Evolutionary conservation across 2,797 vertebrate species (phyloP).

Genomic region (Philypnodon macrostomus): DNA sequence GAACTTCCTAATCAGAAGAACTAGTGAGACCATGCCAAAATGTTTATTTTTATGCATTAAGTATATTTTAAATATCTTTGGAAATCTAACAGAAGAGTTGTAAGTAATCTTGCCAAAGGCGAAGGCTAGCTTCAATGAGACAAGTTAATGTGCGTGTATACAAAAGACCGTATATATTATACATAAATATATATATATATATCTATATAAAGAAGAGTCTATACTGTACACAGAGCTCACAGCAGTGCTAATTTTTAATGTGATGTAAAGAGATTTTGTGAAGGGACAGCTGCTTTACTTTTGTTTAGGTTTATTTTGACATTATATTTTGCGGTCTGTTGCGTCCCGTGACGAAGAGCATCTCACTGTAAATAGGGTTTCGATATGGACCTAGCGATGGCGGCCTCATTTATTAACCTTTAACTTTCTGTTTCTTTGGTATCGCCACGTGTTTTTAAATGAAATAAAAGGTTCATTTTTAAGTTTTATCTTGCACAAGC

Average conservation of each 20-base stretch:
- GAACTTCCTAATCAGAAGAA: constrained; percentile 74
- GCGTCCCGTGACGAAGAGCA: constrained; percentile 67
- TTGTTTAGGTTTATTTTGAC: constrained; percentile 47
- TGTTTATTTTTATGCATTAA: constrained; percentile 99
- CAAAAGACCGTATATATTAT: constrained; percentile 76
- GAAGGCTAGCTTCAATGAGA: constrained; percentile 80
- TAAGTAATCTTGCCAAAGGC: constrained; percentile 99
- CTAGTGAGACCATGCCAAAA: constrained; percentile 92
- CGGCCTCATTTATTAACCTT: constrained; percentile 65
- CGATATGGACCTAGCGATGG: constrained; percentile 74
- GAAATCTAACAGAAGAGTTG: constrained; percentile 91
- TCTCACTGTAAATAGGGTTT: constrained; percentile 85
- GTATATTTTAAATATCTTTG: constrained; percentile 99
- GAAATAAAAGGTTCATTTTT: no score
- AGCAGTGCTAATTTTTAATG: constrained; percentile 87
- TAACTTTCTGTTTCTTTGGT: constrained; percentile 56
- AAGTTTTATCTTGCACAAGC: constrained; percentile 73
- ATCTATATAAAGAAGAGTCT: constrained; percentile 70
- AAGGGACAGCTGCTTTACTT: constrained; percentile 76
- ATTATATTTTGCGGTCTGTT: constrained; percentile 70
- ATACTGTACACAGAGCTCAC: constrained; percentile 85
- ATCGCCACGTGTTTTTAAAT: constrained; percentile 41
- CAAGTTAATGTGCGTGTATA: constrained; percentile 73
- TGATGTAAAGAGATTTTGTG: constrained; percentile 82
- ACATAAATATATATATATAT: constrained; percentile 68